Conservation (phyloP, 1,140 invertebrate genomes). For the Caenorhabditis elegans region WBcel235 BX284605.5:20816001-20816500, state of each 20-base stretch:
- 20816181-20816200: background rate
- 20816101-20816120: too few species aligned
- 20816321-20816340: conserved; percentile 24
- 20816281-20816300: background rate
- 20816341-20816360: conserved; percentile 16
- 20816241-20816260: background rate
- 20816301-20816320: background rate
- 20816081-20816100: too few species aligned
- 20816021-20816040: too few species aligned
- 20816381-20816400: background rate
- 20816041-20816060: too few species aligned
- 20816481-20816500: too few species aligned
- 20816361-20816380: conserved; percentile 15
- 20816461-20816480: background rate
- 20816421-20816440: conserved; percentile 7
- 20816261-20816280: background rate
- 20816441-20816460: conserved; percentile 1
- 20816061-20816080: too few species aligned
- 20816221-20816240: background rate
- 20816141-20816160: background rate
- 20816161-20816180: background rate
- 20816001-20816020: too few species aligned
- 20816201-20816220: background rate
- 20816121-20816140: too few species aligned
- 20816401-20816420: conserved; percentile 23